phyloP scores from a whole-genome alignment of 2,797 vertebrate species.

The Catamblyrhynchus diadema region DNA sequence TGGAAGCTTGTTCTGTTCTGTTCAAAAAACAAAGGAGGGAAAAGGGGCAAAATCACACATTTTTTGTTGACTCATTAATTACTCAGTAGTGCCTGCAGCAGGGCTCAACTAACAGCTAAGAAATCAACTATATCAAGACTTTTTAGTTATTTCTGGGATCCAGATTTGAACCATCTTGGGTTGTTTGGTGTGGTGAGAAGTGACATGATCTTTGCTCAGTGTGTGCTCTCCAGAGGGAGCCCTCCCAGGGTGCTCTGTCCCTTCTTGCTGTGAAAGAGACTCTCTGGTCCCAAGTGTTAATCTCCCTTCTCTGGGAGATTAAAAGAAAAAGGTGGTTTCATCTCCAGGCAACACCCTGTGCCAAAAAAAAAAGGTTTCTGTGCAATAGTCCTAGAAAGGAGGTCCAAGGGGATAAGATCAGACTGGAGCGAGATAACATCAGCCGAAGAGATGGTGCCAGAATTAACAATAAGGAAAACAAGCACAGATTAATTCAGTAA shows the following conservation, averaged over 20 bases:
- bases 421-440: not conserved
- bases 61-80: not conserved
- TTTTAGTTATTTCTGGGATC: not conserved
- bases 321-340: not conserved
- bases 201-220: rapidly evolving
- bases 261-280: not conserved
- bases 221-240: not conserved
- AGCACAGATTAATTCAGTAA: not conserved
- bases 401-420: not conserved
- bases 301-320: not conserved
- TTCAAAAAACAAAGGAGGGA: not conserved
- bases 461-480: not conserved
- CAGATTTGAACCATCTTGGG: not conserved
- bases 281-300: not conserved
- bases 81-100: rapidly evolving
- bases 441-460: not conserved
- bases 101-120: not conserved
- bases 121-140: not conserved
- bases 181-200: not conserved
- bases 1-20: not conserved
- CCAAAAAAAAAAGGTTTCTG: not conserved
- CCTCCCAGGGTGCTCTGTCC: not conserved
- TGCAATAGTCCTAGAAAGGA: not conserved
- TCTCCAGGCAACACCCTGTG: not conserved
- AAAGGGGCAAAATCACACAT: not conserved